Conservation (phyloP, 2,113 vertebrate species). For the Calypte anna region DNA sequence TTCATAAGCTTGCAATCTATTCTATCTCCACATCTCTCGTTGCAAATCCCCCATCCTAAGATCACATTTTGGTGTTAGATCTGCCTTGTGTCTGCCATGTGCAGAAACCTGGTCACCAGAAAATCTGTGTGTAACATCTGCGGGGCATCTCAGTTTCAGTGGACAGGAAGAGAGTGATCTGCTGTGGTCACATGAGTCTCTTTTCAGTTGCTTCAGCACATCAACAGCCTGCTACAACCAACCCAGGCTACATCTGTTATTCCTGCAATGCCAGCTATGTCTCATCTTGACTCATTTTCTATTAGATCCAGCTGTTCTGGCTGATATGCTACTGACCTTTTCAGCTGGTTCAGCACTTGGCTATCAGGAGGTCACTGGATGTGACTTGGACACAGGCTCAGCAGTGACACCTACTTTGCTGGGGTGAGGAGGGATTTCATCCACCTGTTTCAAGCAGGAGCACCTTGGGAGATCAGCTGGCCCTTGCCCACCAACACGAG, state of each 20-base stretch:
- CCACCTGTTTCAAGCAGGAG: neutral
- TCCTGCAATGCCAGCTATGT: constrained; percentile 22
- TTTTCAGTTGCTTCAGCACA: constrained; percentile 36
- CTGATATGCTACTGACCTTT: constrained; percentile 39
- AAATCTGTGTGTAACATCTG: neutral
- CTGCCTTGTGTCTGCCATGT: neutral
- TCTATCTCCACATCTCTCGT: neutral
- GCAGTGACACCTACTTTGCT: neutral
- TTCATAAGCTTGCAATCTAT: neutral
- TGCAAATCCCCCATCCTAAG: neutral
- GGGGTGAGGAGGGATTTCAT: neutral
- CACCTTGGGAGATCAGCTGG: constrained; percentile 33
- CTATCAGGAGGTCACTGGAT: neutral
- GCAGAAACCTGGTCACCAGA: neutral
- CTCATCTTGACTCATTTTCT: constrained; percentile 8
- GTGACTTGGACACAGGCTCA: neutral
- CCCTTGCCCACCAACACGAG: neutral
- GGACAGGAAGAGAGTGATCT: neutral
- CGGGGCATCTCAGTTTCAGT: neutral
- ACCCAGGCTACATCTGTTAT: neutral
- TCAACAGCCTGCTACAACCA: neutral
- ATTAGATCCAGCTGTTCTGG: constrained; percentile 60
- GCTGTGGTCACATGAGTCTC: neutral
- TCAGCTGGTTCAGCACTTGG: constrained; percentile 18
- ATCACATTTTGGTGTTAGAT: neutral